A percentile compares a stretch with the other conserved stretches of the same genome.
phyloP scores from a whole-genome alignment of 2,888 invertebrate species.

The Empis livida region DNA sequence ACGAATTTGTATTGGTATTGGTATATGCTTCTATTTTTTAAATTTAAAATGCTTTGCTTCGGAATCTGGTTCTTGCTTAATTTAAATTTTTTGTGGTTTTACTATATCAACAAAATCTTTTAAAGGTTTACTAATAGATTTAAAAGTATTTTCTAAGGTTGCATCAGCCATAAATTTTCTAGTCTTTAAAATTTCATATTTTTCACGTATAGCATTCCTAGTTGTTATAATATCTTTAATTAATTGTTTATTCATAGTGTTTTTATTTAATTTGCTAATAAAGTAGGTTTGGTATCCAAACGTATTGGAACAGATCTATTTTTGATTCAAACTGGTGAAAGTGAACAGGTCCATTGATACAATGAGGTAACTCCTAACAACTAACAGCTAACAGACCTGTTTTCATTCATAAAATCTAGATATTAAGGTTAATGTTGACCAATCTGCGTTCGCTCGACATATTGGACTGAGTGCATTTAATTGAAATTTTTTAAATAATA shows the following conservation, averaged over 20 bases:
- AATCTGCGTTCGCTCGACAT: no score
- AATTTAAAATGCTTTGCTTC: no score
- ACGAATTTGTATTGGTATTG: no score
- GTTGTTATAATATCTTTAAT: slow-evolving; percentile 3
- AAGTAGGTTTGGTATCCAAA: background rate
- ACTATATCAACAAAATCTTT: background rate
- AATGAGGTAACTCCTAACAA: no score
- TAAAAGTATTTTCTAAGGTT: background rate
- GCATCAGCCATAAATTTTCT: background rate
- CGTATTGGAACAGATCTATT: background rate
- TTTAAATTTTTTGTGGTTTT: background rate
- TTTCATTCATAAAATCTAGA: no score
- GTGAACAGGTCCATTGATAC: no score
- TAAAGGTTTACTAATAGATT: background rate
- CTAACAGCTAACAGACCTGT: no score
- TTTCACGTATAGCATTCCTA: background rate
- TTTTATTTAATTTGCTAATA: background rate
- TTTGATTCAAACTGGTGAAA: background rate
- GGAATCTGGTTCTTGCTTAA: no score
- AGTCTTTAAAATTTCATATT: background rate
- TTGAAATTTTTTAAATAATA: no score
- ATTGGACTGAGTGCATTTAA: no score
- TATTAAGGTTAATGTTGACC: no score
- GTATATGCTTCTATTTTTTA: no score
- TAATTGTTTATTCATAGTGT: slow-evolving; percentile 1